Percentiles rank a stretch among this genome's conserved stretches.
Evolutionary conservation across 2,888 invertebrate species (phyloP).

Genomic region (Steinernema carpocapsae): DNA sequence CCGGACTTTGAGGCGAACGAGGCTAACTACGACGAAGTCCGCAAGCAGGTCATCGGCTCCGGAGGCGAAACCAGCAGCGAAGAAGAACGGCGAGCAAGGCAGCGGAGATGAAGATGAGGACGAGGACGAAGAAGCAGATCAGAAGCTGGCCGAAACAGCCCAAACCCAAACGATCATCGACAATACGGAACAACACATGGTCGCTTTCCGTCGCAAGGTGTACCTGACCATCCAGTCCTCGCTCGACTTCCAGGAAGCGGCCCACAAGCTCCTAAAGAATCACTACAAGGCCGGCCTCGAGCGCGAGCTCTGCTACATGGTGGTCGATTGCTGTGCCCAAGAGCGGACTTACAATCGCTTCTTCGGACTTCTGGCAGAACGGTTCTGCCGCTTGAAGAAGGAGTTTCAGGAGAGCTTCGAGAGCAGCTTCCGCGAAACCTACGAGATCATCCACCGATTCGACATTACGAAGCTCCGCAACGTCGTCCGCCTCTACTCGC

Average conservation of each 20-base stretch:
- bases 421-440: conserved; percentile 91
- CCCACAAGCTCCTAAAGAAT: conserved; percentile 96
- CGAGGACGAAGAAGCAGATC: conserved; percentile 50
- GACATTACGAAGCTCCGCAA: conserved; percentile 94
- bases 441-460: conserved; percentile 86
- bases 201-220: conserved; percentile 88
- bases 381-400: too few relatives aligned
- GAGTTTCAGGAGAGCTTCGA: conserved; percentile 93
- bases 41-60: conserved; percentile 80
- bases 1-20: conserved; percentile 89
- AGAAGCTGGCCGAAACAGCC: conserved; percentile 36
- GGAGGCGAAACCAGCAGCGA: conserved; percentile 62
- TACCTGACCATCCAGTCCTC: conserved; percentile 97
- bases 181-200: conserved; percentile 93
- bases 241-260: too few relatives aligned
- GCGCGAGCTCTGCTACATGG: conserved; percentile 94
- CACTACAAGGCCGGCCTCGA: conserved; percentile 74
- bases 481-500: conserved; percentile 95
- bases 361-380: conserved; percentile 89
- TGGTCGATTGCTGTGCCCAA: conserved; percentile 97
- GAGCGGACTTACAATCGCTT: conserved; percentile 98
- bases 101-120: conserved; percentile 60
- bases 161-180: conserved; percentile 73
- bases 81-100: conserved; percentile 61
- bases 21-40: conserved; percentile 87